Conservation (phyloP, 2,113 vertebrate species). For the Condylura cristata region DNA sequence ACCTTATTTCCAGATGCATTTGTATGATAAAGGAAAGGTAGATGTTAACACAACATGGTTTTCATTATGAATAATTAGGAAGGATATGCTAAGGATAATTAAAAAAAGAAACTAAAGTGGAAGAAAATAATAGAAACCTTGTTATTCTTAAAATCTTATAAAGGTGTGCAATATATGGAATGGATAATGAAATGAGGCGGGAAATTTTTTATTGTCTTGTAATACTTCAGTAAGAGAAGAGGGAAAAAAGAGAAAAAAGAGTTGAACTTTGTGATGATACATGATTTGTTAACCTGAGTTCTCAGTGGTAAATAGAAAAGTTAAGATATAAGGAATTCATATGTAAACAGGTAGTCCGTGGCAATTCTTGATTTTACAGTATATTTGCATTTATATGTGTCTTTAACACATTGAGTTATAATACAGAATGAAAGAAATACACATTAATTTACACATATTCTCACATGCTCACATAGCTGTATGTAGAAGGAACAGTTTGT, state of each 20-base stretch:
- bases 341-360: background rate
- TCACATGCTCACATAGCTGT: background rate
- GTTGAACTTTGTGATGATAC: background rate
- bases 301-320: background rate
- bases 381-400: constrained; percentile 19
- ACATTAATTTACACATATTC: constrained; percentile 48
- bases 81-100: background rate
- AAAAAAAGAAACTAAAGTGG: background rate
- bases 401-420: constrained; percentile 3
- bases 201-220: background rate
- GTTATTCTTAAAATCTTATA: background rate
- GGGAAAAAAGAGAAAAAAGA: background rate
- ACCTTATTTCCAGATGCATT: background rate
- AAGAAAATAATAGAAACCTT: background rate
- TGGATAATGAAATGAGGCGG: background rate
- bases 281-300: background rate
- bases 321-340: background rate
- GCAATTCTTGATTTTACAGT: background rate
- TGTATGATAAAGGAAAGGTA: background rate
- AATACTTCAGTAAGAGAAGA: background rate
- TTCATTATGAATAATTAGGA: background rate
- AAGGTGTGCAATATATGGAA: background rate
- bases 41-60: background rate
- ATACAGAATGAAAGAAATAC: constrained; percentile 49
- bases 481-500: constrained; percentile 47